phyloP scores from a whole-genome alignment of 2,888 invertebrate species.

The Tromatobia lineatoria region DNA sequence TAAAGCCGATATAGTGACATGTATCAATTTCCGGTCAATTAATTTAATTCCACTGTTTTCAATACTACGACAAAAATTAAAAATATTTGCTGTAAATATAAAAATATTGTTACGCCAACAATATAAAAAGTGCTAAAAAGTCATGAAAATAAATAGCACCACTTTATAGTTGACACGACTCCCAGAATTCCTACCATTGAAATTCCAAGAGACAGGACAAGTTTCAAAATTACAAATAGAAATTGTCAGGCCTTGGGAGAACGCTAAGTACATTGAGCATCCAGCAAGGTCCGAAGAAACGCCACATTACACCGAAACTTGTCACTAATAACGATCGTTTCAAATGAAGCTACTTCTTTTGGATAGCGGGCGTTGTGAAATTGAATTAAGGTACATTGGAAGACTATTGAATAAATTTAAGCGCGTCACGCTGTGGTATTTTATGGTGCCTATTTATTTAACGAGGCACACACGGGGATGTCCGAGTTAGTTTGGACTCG shows the following conservation, averaged over 20 bases:
- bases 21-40: too few species aligned
- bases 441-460: conserved; percentile 69
- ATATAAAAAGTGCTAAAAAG: neutral
- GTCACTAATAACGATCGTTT: conserved; percentile 61
- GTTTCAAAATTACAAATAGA: conserved; percentile 8
- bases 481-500: conserved; percentile 45
- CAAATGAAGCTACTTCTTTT: conserved; percentile 50
- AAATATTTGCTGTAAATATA: too few species aligned
- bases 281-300: neutral
- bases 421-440: conserved; percentile 65
- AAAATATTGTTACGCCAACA: too few species aligned
- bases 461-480: conserved; percentile 63
- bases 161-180: too few species aligned
- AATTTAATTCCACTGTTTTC: too few species aligned
- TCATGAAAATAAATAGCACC: neutral
- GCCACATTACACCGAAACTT: conserved; percentile 40
- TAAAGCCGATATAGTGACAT: too few species aligned
- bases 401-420: conserved; percentile 70
- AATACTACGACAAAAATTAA: too few species aligned
- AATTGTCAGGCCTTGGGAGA: conserved; percentile 1
- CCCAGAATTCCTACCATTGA: neutral
- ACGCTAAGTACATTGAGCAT: neutral
- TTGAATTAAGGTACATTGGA: conserved; percentile 68
- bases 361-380: conserved; percentile 52
- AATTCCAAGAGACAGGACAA: neutral